These are phyloP conservation scores for Drosophila maculinotata DNA, from an alignment of 2,888 invertebrate species.

Conservation along the genomic window DNA sequence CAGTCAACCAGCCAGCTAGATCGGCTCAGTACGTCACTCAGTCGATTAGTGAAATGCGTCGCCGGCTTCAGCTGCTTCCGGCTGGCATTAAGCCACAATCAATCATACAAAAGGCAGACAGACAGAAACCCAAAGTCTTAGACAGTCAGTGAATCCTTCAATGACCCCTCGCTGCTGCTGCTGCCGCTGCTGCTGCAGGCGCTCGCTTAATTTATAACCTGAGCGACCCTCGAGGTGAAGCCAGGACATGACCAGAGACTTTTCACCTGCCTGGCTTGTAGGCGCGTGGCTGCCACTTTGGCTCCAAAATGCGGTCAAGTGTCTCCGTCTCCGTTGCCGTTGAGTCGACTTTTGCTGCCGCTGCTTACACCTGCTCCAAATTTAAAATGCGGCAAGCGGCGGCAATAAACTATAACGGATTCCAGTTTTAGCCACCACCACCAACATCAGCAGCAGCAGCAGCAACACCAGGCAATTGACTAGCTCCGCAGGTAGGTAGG, in stretches of 20 bases:
- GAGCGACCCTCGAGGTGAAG: slow-evolving; percentile 59
- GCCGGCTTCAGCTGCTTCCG: slow-evolving; percentile 75
- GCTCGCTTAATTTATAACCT: slow-evolving; percentile 77
- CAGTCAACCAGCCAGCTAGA: slow-evolving; percentile 15
- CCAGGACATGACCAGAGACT: slow-evolving; percentile 61
- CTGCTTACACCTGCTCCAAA: slow-evolving; percentile 77
- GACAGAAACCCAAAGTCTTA: slow-evolving; percentile 16
- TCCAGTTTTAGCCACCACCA: slow-evolving; percentile 76
- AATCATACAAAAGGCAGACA: slow-evolving; percentile 65
- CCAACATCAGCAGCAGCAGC: slow-evolving; percentile 23
- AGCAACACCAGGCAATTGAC: slow-evolving; percentile 10
- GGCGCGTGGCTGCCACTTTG: slow-evolving; percentile 62
- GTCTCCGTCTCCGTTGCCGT: slow-evolving; percentile 39
- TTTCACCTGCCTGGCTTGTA: slow-evolving; percentile 66
- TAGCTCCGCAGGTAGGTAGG: slow-evolving; percentile 69
- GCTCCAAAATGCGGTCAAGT: slow-evolving; percentile 80
- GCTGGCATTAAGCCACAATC: slow-evolving; percentile 73
- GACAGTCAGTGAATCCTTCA: slow-evolving; percentile 50
- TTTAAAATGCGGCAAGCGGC: slow-evolving; percentile 62
- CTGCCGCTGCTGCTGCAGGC: slow-evolving; percentile 53
- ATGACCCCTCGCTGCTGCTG: slow-evolving; percentile 48
- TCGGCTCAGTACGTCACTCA: slow-evolving; percentile 35
- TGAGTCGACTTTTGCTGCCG: slow-evolving; percentile 3
- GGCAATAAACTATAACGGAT: slow-evolving; percentile 82
- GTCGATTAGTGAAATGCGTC: slow-evolving; percentile 39